Conservation (phyloP, 2,113 vertebrate species). For the Mystacornis crossleyi region DNA sequence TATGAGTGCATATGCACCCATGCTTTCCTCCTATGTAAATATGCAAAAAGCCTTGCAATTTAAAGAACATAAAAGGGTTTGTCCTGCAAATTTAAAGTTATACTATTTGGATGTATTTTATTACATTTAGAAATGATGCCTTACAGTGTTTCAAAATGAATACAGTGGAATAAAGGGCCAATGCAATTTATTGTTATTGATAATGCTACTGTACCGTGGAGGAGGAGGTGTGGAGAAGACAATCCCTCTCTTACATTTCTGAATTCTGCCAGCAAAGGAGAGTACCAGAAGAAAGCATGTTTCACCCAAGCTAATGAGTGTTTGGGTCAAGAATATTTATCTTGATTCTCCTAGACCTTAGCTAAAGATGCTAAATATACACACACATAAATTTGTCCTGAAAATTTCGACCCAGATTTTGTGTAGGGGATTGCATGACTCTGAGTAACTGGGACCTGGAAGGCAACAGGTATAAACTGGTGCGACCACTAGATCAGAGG, state of each 20-base stretch:
- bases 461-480: not conserved
- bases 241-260: not conserved
- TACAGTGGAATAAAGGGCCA: not conserved
- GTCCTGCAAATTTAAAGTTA: not conserved
- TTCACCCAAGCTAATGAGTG: not conserved
- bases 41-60: not conserved
- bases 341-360: not conserved
- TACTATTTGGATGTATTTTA: not conserved
- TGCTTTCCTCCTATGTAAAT: not conserved
- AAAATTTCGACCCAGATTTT: not conserved
- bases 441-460: not conserved
- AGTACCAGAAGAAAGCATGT: not conserved
- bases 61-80: not conserved
- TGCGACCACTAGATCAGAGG: not conserved
- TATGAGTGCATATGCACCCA: not conserved
- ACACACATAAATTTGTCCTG: not conserved
- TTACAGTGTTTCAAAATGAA: not conserved
- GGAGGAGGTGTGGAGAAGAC: not conserved
- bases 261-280: not conserved
- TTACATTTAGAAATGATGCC: not conserved
- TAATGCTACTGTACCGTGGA: not conserved
- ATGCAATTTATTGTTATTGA: not conserved
- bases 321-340: not conserved
- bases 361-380: not conserved
- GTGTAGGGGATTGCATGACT: not conserved